These are phyloP conservation scores for Callorhinus ursinus DNA, from an alignment of 2,113 vertebrate species.

Conservation along the genomic window DNA sequence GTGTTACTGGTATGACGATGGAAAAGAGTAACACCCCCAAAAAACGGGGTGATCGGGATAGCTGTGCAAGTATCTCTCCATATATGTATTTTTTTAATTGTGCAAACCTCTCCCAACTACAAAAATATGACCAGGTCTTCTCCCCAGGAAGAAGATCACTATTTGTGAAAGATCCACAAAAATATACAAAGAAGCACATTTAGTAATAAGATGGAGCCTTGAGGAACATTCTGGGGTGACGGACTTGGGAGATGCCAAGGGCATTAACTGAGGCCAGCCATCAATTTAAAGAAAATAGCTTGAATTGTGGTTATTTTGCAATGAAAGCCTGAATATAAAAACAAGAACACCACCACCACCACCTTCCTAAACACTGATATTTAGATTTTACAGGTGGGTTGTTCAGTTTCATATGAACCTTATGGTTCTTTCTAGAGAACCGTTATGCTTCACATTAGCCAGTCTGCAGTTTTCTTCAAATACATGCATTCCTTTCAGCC, in stretches of 20 bases:
- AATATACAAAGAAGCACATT: constrained; percentile 68
- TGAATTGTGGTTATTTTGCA: constrained; percentile 69
- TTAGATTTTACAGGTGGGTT: background rate
- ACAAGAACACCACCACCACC: background rate
- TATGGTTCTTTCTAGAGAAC: background rate
- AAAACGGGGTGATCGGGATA: background rate
- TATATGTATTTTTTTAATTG: background rate
- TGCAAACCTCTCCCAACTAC: constrained; percentile 53
- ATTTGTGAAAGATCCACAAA: constrained; percentile 76
- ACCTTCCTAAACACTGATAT: background rate
- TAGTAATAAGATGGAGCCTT: constrained; percentile 68
- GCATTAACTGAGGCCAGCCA: constrained; percentile 35
- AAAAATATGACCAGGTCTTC: constrained; percentile 65
- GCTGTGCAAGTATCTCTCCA: background rate
- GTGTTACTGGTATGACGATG: background rate
- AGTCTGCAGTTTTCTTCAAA: constrained; percentile 33
- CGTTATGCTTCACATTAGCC: background rate
- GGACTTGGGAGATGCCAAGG: constrained; percentile 60
- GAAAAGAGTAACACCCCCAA: background rate
- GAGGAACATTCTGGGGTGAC: constrained; percentile 51
- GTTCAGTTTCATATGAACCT: background rate
- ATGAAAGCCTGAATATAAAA: background rate
- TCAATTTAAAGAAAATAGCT: constrained; percentile 76
- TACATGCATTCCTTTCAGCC: constrained; percentile 30
- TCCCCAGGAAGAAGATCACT: constrained; percentile 57